Percentiles rank a stretch among this genome's conserved stretches.
Evolutionary conservation across 92 coral and sea anemone species (phyloP).

Genomic region (Metridium senile): DNA sequence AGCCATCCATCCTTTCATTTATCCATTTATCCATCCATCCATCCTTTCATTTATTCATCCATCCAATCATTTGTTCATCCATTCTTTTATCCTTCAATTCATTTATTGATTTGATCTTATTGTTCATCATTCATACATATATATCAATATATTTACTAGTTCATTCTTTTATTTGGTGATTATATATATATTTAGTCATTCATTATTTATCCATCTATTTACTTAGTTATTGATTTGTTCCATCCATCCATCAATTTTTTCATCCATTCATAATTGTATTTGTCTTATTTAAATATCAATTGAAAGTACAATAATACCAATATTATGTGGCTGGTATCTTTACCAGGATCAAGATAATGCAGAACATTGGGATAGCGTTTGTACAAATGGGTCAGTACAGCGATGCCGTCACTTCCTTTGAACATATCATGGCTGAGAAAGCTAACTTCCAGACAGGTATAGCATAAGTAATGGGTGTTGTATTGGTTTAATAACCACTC

Average conservation of each 20-base stretch:
- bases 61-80: no score
- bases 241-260: no score
- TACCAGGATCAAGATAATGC: constrained; percentile 92
- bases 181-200: no score
- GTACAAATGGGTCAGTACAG: constrained; percentile 88
- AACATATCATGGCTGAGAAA: constrained; percentile 95
- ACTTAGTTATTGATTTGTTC: no score
- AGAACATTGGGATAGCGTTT: constrained; percentile 95
- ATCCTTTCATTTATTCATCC: no score
- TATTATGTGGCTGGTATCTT: background rate
- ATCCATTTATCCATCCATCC: no score
- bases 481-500: background rate
- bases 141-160: background rate
- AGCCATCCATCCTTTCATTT: no score
- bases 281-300: no score
- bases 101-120: background rate
- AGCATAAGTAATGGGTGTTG: background rate
- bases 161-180: background rate
- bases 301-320: no score
- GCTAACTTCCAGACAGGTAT: constrained; percentile 86
- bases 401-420: constrained; percentile 99
- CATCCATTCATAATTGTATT: no score
- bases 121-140: background rate
- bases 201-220: no score
- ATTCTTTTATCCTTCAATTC: no score